phyloP scores from a whole-genome alignment of 2,797 vertebrate species.

The Sebastes baramenuke region DNA sequence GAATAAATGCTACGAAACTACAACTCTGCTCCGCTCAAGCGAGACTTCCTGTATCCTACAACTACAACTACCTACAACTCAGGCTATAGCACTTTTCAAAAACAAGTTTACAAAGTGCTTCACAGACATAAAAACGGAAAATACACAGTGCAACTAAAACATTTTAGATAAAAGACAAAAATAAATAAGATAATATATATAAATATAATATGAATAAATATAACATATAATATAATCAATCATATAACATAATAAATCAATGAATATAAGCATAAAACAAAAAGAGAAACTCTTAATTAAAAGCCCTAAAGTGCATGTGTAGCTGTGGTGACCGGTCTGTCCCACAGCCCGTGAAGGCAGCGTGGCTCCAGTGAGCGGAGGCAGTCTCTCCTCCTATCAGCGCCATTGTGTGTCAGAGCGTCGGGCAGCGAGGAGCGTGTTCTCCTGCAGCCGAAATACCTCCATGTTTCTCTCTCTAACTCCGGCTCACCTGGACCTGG shows the following conservation, averaged over 20 bases:
- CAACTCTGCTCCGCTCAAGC: no score
- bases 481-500: conserved; percentile 70
- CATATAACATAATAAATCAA: no score
- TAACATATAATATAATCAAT: no score
- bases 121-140: neutral
- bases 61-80: no score
- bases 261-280: no score
- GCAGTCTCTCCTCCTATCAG: conserved; percentile 69
- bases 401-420: conserved; percentile 77
- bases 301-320: neutral
- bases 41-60: no score
- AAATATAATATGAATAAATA: no score
- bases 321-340: neutral
- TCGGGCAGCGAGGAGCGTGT: conserved; percentile 58
- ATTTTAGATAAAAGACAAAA: no score
- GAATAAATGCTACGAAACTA: no score
- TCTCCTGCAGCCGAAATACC: conserved; percentile 50
- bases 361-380: conserved; percentile 46
- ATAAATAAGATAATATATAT: no score
- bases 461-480: conserved; percentile 68
- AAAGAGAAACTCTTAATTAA: neutral
- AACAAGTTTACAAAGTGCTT: neutral
- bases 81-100: no score
- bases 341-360: conserved; percentile 60
- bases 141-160: no score